Evolutionary conservation across 2,797 vertebrate genomes (phyloP).

Genomic region (Echiichthys vipera): DNA sequence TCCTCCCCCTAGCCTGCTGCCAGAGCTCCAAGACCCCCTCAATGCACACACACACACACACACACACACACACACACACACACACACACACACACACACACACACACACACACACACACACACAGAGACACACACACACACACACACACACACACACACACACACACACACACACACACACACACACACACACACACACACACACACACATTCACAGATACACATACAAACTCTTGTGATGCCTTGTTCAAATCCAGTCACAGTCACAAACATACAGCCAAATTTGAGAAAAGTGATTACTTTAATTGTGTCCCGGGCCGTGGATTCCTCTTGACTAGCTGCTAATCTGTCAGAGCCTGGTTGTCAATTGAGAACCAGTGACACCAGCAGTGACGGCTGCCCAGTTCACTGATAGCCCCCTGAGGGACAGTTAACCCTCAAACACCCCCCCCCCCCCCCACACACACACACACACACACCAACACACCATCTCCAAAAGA

Average conservation of each 20-base stretch:
- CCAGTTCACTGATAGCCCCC: constrained; percentile 81
- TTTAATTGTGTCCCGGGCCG: constrained; percentile 69
- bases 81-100: not conserved
- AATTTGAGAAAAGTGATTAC: constrained; percentile 67
- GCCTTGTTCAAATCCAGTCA: constrained; percentile 32
- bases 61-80: not conserved
- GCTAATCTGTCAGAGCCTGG: constrained; percentile 81
- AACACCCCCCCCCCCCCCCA: too few relatives aligned
- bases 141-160: too few relatives aligned
- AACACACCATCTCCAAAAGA: constrained; percentile 6
- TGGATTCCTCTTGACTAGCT: constrained; percentile 78
- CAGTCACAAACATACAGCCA: constrained; percentile 38
- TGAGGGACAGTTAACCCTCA: constrained; percentile 84
- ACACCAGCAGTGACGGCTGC: constrained; percentile 79
- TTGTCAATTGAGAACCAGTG: constrained; percentile 77
- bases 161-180: too few relatives aligned
- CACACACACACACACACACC: too few relatives aligned
- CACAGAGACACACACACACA: too few relatives aligned
- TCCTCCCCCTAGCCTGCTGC: constrained; percentile 75
- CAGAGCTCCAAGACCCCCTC: constrained; percentile 34
- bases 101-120: not conserved
- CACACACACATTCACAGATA: too few relatives aligned
- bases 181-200: too few relatives aligned
- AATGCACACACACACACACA: constrained; percentile 15
- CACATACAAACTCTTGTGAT: constrained; percentile 11